Evolutionary conservation across 2,888 invertebrate genomes (phyloP).

Genomic region (Calameuta idolon): DNA sequence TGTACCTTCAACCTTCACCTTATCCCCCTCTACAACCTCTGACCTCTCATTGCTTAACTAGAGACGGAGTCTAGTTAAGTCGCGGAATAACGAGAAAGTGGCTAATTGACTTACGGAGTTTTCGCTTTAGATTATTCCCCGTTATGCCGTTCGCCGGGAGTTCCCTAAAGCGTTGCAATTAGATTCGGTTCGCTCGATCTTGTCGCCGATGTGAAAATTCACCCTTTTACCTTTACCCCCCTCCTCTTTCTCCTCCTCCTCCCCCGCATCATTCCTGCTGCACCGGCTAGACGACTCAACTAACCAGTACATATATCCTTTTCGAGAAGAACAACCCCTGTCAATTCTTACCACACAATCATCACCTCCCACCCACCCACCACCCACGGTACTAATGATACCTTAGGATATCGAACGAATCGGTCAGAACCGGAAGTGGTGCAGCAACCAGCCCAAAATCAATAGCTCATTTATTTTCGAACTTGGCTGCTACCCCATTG

Average conservation of each 20-base stretch:
- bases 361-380: not conserved
- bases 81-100: conserved; percentile 22
- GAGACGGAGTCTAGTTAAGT: conserved; percentile 31
- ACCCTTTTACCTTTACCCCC: not conserved
- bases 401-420: not conserved
- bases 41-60: not conserved
- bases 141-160: not conserved
- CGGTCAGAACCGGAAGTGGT: not conserved
- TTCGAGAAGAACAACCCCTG: not conserved
- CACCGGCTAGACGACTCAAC: not conserved
- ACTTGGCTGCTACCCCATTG: conserved; percentile 28
- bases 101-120: conserved; percentile 37
- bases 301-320: not conserved
- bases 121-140: not conserved
- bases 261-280: accelerated
- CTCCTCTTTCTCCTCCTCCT: no score
- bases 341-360: not conserved
- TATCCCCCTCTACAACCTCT: no score
- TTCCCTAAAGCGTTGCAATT: not conserved
- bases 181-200: not conserved
- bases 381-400: not conserved
- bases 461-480: conserved; percentile 51
- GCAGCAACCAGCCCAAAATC: conserved; percentile 39
- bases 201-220: not conserved
- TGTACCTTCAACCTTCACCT: not conserved